Evolutionary conservation across 2,113 vertebrate species (phyloP).

Genomic region (Macrotis lagotis): DNA sequence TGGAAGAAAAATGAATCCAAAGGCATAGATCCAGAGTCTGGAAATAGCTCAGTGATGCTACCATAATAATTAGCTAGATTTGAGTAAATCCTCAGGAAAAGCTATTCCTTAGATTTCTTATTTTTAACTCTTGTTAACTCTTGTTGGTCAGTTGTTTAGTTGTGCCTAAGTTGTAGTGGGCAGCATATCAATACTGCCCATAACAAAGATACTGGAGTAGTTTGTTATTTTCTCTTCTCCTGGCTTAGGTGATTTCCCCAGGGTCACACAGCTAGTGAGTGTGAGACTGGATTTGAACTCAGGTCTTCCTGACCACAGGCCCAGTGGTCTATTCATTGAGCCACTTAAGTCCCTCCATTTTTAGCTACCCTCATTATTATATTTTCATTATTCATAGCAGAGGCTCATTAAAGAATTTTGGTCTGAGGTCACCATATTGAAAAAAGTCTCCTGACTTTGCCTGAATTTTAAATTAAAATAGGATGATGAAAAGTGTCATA

Average conservation of each 20-base stretch:
- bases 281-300: background rate
- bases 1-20: background rate
- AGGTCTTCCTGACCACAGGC: background rate
- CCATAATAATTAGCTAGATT: background rate
- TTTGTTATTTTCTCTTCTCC: background rate
- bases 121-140: background rate
- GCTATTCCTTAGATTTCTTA: background rate
- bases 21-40: background rate
- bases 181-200: background rate
- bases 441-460: background rate
- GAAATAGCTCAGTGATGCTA: background rate
- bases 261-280: background rate
- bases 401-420: background rate
- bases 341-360: background rate
- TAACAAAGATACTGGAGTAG: background rate
- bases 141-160: background rate
- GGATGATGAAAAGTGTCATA: background rate
- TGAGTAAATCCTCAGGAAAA: background rate
- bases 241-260: background rate
- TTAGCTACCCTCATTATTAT: background rate
- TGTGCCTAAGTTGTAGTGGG: background rate
- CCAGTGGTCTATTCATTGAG: background rate
- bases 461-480: background rate
- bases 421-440: background rate
- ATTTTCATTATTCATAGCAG: background rate